Evolutionary conservation across 2,888 invertebrate species (phyloP), one percentile per base, ranked within the genome.

Genomic region (Papilio gigon): DNA sequence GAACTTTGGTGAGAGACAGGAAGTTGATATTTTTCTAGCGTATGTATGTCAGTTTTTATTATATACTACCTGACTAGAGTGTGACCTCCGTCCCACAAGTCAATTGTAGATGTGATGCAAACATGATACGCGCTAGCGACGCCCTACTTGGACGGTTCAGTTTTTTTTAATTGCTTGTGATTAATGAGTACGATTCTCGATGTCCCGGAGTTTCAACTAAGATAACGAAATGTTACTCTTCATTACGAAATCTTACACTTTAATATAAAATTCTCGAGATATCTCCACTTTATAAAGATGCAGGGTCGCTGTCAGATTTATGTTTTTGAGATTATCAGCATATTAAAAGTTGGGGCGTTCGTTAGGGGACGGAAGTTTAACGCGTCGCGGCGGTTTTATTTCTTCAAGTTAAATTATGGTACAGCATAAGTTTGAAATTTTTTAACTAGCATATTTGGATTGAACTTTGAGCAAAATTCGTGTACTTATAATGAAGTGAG

Each of bases 321-420:
- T 58, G 58, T 58, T 68, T 58, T 35, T 17, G 35, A 63, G 62
- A 68, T 58, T 68, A 68, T 44, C 53, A 63, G 56, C 63, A 63
- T 62, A 63, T 68, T 68, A 63, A 68, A 68, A 68, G 62, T 68
- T 68, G 17, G 22, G 25, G 22, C 33, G 62, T 68, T 68, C 33
- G 67, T 68, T 68, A 62, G 22, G 56, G 22, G 35, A n/a, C 17
- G 44, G n/a, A 58, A 66, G 53, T 62, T 61, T 53, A 35, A 37
- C 33, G 67, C 56, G 42, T 42, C 67, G 62, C 25, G 35, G 56
- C 44, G 25, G 56, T 63, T 67, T 67, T 68, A 68, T 68, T 68
- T 61, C 63, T 56, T 20, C 9, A 33, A 68, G 33, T 68, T 42
- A 53, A 67, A 62, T 62, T 56, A 62, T 42, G 58, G 4, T 25